Base-by-base conservation (phyloP, 2,888 invertebrate species). In the Scaptomyza tumidula region DNA sequence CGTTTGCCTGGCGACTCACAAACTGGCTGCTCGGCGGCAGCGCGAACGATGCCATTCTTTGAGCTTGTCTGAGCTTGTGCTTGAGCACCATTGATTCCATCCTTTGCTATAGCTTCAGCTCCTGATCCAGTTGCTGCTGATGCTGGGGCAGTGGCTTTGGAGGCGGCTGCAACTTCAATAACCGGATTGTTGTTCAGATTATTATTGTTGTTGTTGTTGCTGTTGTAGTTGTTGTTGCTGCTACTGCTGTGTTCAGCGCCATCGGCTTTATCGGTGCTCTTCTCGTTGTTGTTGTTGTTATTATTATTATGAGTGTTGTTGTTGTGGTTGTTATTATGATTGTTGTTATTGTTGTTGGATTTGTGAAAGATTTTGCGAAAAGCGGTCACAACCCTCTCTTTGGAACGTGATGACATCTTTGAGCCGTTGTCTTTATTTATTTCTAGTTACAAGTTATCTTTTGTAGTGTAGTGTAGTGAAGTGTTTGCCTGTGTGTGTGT, bases 301-400 rank as follows among this genome's bases (percentile, higher is more conserved):
- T 77, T 63, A 35, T 68, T 66, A n/a, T 61, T 66, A n/a, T 44
- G 64, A 1, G 95, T 95, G 87, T 95, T 81, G 53, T 70, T 65
- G 9, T 94, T 94, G 65, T 67, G 94, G 9, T 95, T 95, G 41
- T 95, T 95, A 41, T 95, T 89, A 14, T 44, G 61, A 0, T 95
- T 95, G 87, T 95, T 94, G 19, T 95, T 77, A 29, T 95, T 81
- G 41, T 95, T 89, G 72, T 45, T 86, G 61, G 83, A 94, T 49
- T 95, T 94, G 69, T 89, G 95, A 91, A 96, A 96, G 78, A 96
- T 93, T 92, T 96, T 96, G 80, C 95, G 94, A 92, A 97, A 95
- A 54, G 96, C 96, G 29, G 96, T 95, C 31, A 96, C 95, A 71
- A 97, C 95, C 93, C 96, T 96, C 90, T 96, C 96, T 92, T 96